These are phyloP conservation scores for Halcyon leucocephala DNA, from an alignment of 2,797 vertebrate species.

Conservation along the genomic window DNA sequence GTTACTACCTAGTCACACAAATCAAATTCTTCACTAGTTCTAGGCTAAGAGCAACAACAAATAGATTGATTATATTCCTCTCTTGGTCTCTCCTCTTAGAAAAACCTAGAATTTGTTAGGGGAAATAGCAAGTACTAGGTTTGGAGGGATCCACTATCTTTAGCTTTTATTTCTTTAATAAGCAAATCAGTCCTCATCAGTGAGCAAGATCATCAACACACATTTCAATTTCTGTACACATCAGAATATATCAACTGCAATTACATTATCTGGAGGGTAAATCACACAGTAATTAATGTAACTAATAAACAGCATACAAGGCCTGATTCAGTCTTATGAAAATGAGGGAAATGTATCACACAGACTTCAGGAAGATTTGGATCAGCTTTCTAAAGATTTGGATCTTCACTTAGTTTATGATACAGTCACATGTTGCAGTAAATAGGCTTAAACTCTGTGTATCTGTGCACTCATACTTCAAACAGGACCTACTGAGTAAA, in stretches of 20 bases:
- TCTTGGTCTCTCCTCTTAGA: background rate
- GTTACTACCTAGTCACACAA: background rate
- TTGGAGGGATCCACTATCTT: background rate
- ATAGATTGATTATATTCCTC: background rate
- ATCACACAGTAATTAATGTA: background rate
- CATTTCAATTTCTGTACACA: background rate
- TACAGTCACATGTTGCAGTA: background rate
- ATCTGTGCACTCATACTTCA: background rate
- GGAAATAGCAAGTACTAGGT: background rate
- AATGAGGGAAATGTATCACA: background rate
- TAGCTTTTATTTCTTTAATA: background rate
- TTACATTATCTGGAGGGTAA: background rate
- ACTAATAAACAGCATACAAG: background rate
- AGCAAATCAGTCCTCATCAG: background rate
- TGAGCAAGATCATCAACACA: background rate
- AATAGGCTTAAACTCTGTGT: background rate
- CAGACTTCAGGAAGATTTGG: background rate
- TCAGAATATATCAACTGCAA: background rate
- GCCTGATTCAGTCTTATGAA: background rate
- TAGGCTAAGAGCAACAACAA: background rate
- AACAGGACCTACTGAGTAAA: background rate
- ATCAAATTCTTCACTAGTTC: background rate
- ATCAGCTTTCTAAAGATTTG: background rate
- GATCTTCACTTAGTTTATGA: background rate
- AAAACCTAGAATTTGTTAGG: background rate